phyloP scores from a whole-genome alignment of 2,888 invertebrate species.

The Athetis lepigone region DNA sequence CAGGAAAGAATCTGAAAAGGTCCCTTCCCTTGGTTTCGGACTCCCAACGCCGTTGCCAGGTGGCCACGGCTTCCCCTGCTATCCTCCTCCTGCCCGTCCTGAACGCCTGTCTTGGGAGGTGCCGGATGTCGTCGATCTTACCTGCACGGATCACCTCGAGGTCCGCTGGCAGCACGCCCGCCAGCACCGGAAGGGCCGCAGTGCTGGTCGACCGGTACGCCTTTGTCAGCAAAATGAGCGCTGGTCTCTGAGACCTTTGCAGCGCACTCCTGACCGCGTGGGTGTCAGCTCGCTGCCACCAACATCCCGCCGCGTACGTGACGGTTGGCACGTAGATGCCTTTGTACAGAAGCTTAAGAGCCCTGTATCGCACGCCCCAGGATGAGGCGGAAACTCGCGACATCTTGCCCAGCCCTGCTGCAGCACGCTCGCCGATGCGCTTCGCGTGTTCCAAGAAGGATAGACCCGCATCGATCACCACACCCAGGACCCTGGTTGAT shows the following conservation, averaged over 20 bases:
- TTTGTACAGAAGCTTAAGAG: slow-evolving; percentile 15
- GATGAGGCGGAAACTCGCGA: slow-evolving; percentile 59
- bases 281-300: not conserved
- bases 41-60: slow-evolving; percentile 2
- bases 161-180: too few species aligned
- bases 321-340: slow-evolving; percentile 21
- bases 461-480: too few species aligned
- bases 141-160: too few species aligned
- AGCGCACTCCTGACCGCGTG: slow-evolving; percentile 8
- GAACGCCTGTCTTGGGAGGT: not conserved
- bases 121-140: not conserved
- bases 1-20: slow-evolving; percentile 58
- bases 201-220: slow-evolving; percentile 13
- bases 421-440: slow-evolving; percentile 43
- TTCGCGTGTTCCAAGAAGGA: slow-evolving; percentile 42
- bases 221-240: not conserved
- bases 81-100: not conserved
- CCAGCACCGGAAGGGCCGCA: slow-evolving; percentile 1
- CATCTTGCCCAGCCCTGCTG: slow-evolving; percentile 58
- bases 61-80: not conserved
- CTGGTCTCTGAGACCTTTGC: slow-evolving; percentile 1
- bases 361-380: slow-evolving; percentile 53
- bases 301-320: slow-evolving; percentile 23
- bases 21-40: slow-evolving; percentile 26
- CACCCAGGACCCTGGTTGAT: too few species aligned